A percentile compares a stretch with the other conserved stretches of the same genome.
phyloP scores from a whole-genome alignment of 2,113 vertebrate genomes.

The Esox niger region DNA sequence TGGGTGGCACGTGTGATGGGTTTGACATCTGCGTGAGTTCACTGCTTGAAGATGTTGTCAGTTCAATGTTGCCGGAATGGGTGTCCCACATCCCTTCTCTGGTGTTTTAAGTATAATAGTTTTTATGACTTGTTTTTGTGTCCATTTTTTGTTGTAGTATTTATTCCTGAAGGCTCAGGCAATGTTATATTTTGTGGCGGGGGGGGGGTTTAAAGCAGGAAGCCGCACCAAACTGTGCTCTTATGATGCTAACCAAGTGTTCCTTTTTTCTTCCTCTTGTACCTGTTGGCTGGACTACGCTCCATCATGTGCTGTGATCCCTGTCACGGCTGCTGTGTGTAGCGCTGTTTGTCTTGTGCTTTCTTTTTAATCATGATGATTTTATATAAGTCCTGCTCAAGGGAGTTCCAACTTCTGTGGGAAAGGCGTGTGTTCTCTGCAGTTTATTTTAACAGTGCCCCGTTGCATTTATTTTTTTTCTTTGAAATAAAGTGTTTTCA shows the following conservation, averaged over 20 bases:
- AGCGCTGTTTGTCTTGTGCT: slow-evolving; percentile 60
- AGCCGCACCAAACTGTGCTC: slow-evolving; percentile 90
- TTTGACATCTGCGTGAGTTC: slow-evolving; percentile 16
- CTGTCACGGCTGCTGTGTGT: slow-evolving; percentile 39
- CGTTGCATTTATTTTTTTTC: slow-evolving; percentile 57
- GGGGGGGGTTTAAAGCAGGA: slow-evolving; percentile 37
- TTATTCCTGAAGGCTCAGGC: slow-evolving; percentile 68
- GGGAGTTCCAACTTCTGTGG: slow-evolving; percentile 40
- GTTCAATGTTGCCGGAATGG: slow-evolving; percentile 21
- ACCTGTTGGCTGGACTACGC: slow-evolving; percentile 68
- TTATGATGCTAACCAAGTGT: slow-evolving; percentile 86
- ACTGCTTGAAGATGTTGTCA: slow-evolving; percentile 20
- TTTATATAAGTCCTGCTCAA: slow-evolving; percentile 68
- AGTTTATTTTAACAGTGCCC: slow-evolving; percentile 72
- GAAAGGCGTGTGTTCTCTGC: slow-evolving; percentile 48
- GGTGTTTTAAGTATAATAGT: slow-evolving; percentile 27
- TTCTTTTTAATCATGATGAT: slow-evolving; percentile 80
- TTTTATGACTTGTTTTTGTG: slow-evolving; percentile 10
- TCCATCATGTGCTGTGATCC: slow-evolving; percentile 32
- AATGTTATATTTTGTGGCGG: slow-evolving; percentile 40
- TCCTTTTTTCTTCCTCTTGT: slow-evolving; percentile 81
- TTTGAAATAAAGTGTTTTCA: slow-evolving; percentile 59
- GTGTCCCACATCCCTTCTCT: slow-evolving; percentile 19
- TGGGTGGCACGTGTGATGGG: slow-evolving; percentile 8
- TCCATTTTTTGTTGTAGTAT: slow-evolving; percentile 43